Evolutionary conservation across 2,797 vertebrate genomes (phyloP).

Genomic region (Somateria mollissima): DNA sequence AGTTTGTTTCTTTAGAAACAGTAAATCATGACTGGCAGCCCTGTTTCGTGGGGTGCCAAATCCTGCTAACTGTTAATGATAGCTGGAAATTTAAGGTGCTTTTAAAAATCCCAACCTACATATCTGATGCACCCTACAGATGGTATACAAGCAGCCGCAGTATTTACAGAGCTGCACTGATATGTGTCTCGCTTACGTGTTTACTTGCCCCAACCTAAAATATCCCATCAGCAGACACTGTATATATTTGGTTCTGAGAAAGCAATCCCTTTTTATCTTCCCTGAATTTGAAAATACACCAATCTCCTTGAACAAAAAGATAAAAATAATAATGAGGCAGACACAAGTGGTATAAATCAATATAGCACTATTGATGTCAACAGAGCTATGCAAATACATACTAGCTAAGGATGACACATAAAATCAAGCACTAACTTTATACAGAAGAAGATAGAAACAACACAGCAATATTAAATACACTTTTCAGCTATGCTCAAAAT

Average conservation of each 20-base stretch:
- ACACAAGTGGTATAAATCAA: conserved; percentile 45
- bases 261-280: conserved; percentile 22
- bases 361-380: conserved; percentile 40
- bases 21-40: not conserved
- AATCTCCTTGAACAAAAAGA: conserved; percentile 14
- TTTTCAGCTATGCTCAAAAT: conserved; percentile 42
- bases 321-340: conserved; percentile 37
- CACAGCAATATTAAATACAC: conserved; percentile 52
- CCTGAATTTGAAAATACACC: conserved; percentile 1
- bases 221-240: conserved; percentile 1
- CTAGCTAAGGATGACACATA: conserved; percentile 40
- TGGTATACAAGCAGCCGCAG: not conserved
- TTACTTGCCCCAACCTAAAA: conserved; percentile 29
- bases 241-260: not conserved
- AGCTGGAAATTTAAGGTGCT: not conserved
- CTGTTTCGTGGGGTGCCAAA: not conserved
- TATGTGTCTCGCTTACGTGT: not conserved
- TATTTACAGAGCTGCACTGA: not conserved
- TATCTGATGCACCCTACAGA: not conserved
- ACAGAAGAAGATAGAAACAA: conserved; percentile 39
- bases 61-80: not conserved
- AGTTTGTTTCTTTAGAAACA: not conserved
- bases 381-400: conserved; percentile 55
- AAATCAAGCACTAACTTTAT: conserved; percentile 59
- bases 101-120: not conserved